Conservation (phyloP, 2,113 vertebrate genomes). For the Trochalopteron elliotii region DNA sequence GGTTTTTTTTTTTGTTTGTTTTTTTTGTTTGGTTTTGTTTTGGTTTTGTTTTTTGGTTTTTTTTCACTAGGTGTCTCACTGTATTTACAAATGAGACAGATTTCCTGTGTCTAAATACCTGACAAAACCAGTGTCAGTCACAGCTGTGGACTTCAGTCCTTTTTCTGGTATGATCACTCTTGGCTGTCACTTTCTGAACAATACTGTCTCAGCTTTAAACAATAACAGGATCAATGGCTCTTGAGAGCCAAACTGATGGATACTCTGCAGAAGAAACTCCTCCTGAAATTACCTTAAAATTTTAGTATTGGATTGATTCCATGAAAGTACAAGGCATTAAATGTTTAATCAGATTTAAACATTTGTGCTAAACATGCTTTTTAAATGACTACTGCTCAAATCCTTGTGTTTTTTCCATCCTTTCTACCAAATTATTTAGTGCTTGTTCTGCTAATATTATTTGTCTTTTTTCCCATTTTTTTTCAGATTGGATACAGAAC, state of each 20-base stretch:
- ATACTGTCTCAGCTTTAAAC: not conserved
- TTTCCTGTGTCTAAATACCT: not conserved
- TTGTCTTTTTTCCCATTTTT: no score
- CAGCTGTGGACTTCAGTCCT: not conserved
- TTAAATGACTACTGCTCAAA: not conserved
- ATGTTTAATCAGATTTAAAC: not conserved
- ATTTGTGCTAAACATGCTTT: not conserved
- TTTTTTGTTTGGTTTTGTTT: no score
- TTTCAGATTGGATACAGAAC: not conserved
- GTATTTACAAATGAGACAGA: not conserved
- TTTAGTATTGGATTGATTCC: not conserved
- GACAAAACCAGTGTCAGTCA: not conserved
- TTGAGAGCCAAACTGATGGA: not conserved
- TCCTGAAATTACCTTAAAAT: not conserved
- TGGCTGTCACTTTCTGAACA: not conserved
- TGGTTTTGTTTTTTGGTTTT: no score
- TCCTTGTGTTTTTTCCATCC: not conserved
- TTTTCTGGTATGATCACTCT: not conserved
- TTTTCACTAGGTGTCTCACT: not conserved
- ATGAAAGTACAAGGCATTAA: not conserved
- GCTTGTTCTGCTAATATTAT: not conserved
- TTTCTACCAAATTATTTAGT: not conserved
- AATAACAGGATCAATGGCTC: not conserved
- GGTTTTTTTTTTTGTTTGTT: not conserved
- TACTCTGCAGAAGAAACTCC: not conserved